Conservation (phyloP, 2,888 invertebrate genomes). For the Podabrus alpinus region DNA sequence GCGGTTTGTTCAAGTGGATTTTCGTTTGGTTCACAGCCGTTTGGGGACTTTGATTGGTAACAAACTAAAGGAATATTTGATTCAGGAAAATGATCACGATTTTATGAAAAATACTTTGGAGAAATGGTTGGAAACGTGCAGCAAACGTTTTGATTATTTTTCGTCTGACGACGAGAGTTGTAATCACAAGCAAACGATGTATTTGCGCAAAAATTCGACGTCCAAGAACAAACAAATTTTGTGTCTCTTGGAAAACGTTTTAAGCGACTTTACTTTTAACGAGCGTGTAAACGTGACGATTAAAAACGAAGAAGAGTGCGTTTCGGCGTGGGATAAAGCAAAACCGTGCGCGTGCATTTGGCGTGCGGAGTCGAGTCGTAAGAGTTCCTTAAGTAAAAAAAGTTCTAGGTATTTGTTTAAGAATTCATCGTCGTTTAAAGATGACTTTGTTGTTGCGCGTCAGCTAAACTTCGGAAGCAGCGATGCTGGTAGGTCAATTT, state of each 20-base stretch:
- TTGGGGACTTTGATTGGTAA: constrained; percentile 66
- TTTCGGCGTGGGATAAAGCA: constrained; percentile 63
- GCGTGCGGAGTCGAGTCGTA: background rate
- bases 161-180: constrained; percentile 64
- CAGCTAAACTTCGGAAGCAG: background rate
- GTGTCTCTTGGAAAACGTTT: constrained; percentile 55
- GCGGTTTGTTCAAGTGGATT: constrained; percentile 64
- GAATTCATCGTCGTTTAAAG: background rate
- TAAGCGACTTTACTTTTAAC: constrained; percentile 46
- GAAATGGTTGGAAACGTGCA: constrained; percentile 38
- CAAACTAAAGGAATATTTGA: constrained; percentile 59
- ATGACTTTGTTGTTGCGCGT: background rate
- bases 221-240: constrained; percentile 52
- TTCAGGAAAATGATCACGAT: constrained; percentile 30
- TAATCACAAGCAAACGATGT: constrained; percentile 19
- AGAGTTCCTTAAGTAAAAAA: background rate
- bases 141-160: constrained; percentile 57
- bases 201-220: constrained; percentile 22
- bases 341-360: constrained; percentile 66
- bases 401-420: background rate
- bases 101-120: constrained; percentile 38
- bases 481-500: background rate
- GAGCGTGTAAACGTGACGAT: constrained; percentile 57
- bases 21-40: constrained; percentile 68
- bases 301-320: constrained; percentile 63